Evolutionary conservation across 2,888 invertebrate genomes (phyloP).

Genomic region (Cotesia congregata): DNA sequence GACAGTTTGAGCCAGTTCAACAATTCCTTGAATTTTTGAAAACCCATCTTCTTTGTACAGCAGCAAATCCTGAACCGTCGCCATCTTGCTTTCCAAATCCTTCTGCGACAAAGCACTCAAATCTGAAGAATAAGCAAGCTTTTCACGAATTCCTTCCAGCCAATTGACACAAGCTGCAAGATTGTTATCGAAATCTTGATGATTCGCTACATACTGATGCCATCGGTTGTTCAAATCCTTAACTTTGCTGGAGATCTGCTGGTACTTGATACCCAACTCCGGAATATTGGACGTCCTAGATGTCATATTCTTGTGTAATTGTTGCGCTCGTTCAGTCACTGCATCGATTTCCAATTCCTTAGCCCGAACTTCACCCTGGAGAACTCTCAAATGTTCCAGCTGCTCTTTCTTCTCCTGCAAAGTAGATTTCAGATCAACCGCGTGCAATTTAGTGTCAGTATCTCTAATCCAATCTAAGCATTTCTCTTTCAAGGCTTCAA

Average conservation of each 20-base stretch:
- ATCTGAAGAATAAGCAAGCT: conserved; percentile 90
- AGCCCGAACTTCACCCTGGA: conserved; percentile 89
- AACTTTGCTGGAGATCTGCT: conserved; percentile 89
- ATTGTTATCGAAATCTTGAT: conserved; percentile 89
- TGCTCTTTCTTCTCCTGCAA: conserved; percentile 88
- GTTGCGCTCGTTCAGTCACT: conserved; percentile 91
- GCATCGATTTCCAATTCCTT: conserved; percentile 94
- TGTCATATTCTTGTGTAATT: conserved; percentile 81
- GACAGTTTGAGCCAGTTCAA: conserved; percentile 92
- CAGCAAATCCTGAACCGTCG: conserved; percentile 87
- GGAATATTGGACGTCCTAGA: conserved; percentile 87
- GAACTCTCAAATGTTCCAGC: conserved; percentile 81
- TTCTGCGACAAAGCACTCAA: conserved; percentile 85
- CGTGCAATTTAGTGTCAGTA: conserved; percentile 88
- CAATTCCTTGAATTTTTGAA: conserved; percentile 82
- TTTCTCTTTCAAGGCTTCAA: conserved; percentile 87
- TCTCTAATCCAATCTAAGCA: conserved; percentile 90
- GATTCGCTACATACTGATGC: conserved; percentile 91
- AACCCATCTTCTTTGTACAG: conserved; percentile 95
- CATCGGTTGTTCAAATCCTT: conserved; percentile 92
- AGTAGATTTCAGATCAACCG: conserved; percentile 87
- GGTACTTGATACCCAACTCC: conserved; percentile 92
- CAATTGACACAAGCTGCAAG: conserved; percentile 85
- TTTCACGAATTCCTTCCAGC: conserved; percentile 86
- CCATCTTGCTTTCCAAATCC: conserved; percentile 87